Base-by-base conservation (phyloP, 1,140 invertebrate species). In the Papilio machaon region DNA sequence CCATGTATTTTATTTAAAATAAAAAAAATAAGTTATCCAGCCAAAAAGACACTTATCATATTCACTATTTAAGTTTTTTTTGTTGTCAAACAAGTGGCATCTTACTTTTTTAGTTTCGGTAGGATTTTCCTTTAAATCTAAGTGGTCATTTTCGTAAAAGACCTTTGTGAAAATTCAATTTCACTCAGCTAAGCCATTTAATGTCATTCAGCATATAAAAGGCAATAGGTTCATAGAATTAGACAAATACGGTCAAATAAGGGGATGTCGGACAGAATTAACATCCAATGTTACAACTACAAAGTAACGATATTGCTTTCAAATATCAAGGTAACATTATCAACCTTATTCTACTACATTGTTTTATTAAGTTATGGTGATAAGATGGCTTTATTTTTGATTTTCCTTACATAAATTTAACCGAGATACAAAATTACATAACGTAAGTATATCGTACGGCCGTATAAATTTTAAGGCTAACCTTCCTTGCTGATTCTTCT, bases 91-190 rank as follows among this genome's bases (percentile, higher is more conserved):
- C 11, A 35, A 35, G 23, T 67, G 23, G 11, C 23, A 5, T 19
- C 1, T 5, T 19, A 30, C 9, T 30, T 67, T 67, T 35, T 67
- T 35, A 35, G 64, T 11, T 67, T 67, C 3, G 1, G 7, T 35
- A 3, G 64, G 64, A 67, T 67, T 67, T 67, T 13, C 64, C 15
- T 35, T 13, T 67, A 67, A 11, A 67, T 9, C 30, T 67, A 67
- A 67, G 64, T 67, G 64, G 64, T 35, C 64, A 64, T 60, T n/a
- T 64, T 35, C 11, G 30, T 67, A 67, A 35, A 67, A 67, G 64
- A 30, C 64, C 30, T 67, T 67, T 67, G 23, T 35, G 64, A 13
- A 67, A 67, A 67, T 67, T 67, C 64, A 35, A 67, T 67, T 67
- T 67, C 30, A 67, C 64, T 67, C 3, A 67, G 23, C 35, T 67